Conservation (phyloP, 2,113 vertebrate genomes). For the Silurus meridionalis region DNA sequence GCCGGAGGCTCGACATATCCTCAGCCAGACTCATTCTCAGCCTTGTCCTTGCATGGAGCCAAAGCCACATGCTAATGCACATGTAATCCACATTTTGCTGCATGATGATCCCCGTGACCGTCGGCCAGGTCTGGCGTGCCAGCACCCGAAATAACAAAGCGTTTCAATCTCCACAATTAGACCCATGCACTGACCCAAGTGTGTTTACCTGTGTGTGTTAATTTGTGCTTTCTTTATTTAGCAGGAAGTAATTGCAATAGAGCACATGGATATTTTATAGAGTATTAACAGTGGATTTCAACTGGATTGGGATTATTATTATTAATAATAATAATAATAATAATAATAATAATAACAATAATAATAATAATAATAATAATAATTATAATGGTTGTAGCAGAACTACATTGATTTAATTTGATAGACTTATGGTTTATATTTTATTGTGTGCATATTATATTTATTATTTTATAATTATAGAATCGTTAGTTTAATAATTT, state of each 20-base stretch:
- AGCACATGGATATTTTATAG: not conserved
- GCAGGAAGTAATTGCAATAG: not conserved
- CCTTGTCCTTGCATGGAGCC: constrained; percentile 35
- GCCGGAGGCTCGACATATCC: not conserved
- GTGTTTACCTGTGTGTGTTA: not conserved
- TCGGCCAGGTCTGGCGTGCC: constrained; percentile 42
- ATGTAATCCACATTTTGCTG: constrained; percentile 62
- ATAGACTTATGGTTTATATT: too few relatives aligned
- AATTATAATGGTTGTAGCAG: not conserved
- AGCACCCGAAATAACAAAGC: constrained; percentile 25
- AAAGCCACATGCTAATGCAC: constrained; percentile 57
- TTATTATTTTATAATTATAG: not conserved
- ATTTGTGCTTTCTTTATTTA: not conserved
- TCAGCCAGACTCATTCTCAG: not conserved
- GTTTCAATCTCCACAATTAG: constrained; percentile 39
- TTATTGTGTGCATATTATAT: not conserved
- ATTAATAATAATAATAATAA: not conserved
- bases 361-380: not conserved
- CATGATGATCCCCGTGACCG: constrained; percentile 50
- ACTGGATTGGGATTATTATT: not conserved
- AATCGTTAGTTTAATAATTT: too few relatives aligned
- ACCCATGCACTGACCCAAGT: not conserved
- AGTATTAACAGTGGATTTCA: not conserved
- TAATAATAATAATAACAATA: not conserved
- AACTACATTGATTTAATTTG: not conserved